A percentile compares a stretch with the other conserved stretches of the same genome.
Conservation (phyloP, 2,113 vertebrate genomes). For the Glaucidium brasilianum region DNA sequence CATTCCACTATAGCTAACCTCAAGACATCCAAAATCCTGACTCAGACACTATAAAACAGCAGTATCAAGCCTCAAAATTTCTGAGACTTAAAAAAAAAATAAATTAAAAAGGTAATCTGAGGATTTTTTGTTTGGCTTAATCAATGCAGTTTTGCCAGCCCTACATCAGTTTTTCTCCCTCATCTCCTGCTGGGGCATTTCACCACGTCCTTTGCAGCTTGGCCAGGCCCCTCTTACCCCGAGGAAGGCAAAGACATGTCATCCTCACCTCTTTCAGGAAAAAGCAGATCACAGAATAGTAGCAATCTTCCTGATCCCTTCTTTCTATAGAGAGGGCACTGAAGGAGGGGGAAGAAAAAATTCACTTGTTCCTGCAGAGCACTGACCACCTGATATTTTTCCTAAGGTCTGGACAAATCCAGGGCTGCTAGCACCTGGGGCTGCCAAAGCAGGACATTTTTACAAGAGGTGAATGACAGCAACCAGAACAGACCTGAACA, state of each 20-base stretch:
- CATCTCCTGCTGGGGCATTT: background rate
- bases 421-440: background rate
- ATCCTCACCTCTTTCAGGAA: background rate
- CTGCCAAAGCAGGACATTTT: background rate
- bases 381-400: background rate
- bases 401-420: background rate
- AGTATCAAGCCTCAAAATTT: background rate
- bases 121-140: background rate
- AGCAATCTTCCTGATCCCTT: background rate
- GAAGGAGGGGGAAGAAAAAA: accelerated
- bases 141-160: background rate
- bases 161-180: background rate
- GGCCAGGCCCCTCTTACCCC: background rate
- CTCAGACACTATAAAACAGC: background rate
- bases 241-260: background rate
- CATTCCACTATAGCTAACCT: background rate
- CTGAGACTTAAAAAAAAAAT: background rate
- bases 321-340: background rate
- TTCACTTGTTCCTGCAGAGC: background rate
- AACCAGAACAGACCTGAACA: background rate
- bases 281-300: background rate
- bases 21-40: background rate
- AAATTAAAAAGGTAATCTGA: background rate
- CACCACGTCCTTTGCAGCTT: accelerated
- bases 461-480: background rate